phyloP scores from a whole-genome alignment of 2,797 vertebrate genomes.

The Hypotaenidia philippensis region DNA sequence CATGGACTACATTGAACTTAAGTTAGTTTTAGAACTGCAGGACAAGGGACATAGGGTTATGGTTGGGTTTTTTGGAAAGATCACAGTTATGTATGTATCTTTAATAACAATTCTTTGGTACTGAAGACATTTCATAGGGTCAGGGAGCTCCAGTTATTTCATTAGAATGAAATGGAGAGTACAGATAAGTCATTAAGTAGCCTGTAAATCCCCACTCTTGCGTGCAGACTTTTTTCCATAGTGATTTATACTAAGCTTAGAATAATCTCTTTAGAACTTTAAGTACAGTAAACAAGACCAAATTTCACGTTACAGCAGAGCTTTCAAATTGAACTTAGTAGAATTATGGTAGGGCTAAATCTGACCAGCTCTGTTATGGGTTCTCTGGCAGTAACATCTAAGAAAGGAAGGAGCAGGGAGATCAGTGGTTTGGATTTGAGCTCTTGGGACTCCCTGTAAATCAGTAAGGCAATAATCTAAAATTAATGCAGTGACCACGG shows the following conservation, averaged over 20 bases:
- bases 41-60: neutral
- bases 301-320: neutral
- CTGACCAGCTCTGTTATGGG: neutral
- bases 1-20: neutral
- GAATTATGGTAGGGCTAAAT: neutral
- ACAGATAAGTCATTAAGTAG: conserved; percentile 52
- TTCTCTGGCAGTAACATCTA: neutral
- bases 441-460: conserved; percentile 18
- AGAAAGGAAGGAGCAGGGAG: neutral
- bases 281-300: conserved; percentile 53
- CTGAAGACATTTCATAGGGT: conserved; percentile 31
- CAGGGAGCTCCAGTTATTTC: conserved; percentile 48
- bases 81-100: neutral
- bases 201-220: conserved; percentile 23
- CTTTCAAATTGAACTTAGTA: neutral
- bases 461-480: conserved; percentile 28
- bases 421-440: conserved; percentile 37
- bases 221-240: neutral
- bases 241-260: conserved; percentile 44
- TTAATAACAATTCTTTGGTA: conserved; percentile 33
- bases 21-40: conserved; percentile 27
- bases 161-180: conserved; percentile 46
- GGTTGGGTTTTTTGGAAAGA: neutral
- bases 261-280: conserved; percentile 60
- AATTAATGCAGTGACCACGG: neutral